phyloP scores from a whole-genome alignment of 1,140 invertebrate species.

The Lysiphlebus fabarum region DNA sequence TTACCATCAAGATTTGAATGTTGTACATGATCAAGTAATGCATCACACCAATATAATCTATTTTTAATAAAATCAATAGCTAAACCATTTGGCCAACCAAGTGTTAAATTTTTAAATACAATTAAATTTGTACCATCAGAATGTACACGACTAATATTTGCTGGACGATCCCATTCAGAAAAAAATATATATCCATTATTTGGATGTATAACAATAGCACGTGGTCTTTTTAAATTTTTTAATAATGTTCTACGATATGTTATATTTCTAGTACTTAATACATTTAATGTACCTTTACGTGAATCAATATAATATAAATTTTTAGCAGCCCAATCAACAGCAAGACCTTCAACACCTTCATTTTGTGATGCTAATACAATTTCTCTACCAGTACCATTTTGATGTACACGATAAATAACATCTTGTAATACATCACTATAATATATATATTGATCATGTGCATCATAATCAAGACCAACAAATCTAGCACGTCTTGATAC shows the following conservation, averaged over 20 bases:
- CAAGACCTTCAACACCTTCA: slow-evolving; percentile 94
- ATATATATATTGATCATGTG: slow-evolving; percentile 87
- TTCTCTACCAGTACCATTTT: slow-evolving; percentile 83
- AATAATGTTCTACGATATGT: slow-evolving; percentile 80
- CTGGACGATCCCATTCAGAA: slow-evolving; percentile 94
- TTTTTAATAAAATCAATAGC: slow-evolving; percentile 87
- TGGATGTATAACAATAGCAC: slow-evolving; percentile 95
- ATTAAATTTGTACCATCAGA: slow-evolving; percentile 82
- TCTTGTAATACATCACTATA: slow-evolving; percentile 97
- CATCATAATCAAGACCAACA: slow-evolving; percentile 96
- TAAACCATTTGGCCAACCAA: slow-evolving; percentile 95
- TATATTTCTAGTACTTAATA: slow-evolving; percentile 82
- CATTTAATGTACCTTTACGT: slow-evolving; percentile 91
- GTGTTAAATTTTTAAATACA: slow-evolving; percentile 87
- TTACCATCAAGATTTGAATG: slow-evolving; percentile 91
- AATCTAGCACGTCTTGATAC: slow-evolving; percentile 89
- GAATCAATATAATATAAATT: slow-evolving; percentile 98
- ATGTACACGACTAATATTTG: slow-evolving; percentile 88
- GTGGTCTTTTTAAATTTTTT: slow-evolving; percentile 84
- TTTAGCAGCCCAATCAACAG: slow-evolving; percentile 95
- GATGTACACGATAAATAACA: slow-evolving; percentile 88
- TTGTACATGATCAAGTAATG: slow-evolving; percentile 91
- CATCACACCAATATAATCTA: slow-evolving; percentile 93
- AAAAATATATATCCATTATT: slow-evolving; percentile 92
- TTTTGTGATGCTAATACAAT: slow-evolving; percentile 94